Base-by-base conservation (phyloP, 2,888 invertebrate genomes). In the Augiades crinisus region DNA sequence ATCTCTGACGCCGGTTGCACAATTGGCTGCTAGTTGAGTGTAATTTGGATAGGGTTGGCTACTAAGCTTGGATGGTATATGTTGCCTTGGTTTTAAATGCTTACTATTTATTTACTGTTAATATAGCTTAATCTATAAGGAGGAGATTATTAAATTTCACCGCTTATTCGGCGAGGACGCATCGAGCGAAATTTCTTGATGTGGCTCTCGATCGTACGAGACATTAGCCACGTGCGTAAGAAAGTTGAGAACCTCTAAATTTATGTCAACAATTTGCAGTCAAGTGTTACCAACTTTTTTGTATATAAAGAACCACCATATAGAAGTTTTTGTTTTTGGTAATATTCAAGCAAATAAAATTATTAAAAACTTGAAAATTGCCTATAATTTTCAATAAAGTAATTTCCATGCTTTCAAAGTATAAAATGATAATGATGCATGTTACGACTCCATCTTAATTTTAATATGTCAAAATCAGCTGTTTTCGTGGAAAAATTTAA, bases 11-110 rank as follows among this genome's bases (percentile, higher is more conserved):
- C 27, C 21, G 10, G 22, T 44, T 33, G 22, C 45, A 12, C 33
- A 45, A 34, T 45, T 45, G 14, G 14, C 14, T 34, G n/a, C 34
- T 16, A 34, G n/a, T 14, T n/a, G 24, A 16, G n/a, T 34, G 33
- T 12, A 34, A 37, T 34, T 45, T 45, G 22, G 14, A 14, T 34
- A 45, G 45, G 45, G 45, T 45, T 45, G 45, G 34, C 34, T 13
- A 27, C 14, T n/a, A 1, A 24, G 24, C n/a, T n/a, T n/a, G n/a
- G n/a, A n/a, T n/a, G n/a, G n/a, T n/a, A n/a, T n/a, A n/a, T n/a
- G n/a, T n/a, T n/a, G n/a, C n/a, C n/a, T n/a, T n/a, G n/a, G n/a
- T n/a, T n/a, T n/a, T n/a, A n/a, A n/a, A n/a, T n/a, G n/a, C n/a
- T n/a, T n/a, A n/a, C n/a, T n/a, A n/a, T n/a, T n/a, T n/a, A n/a